A percentile compares a stretch with the other conserved stretches of the same genome.
These are phyloP conservation scores for Hydrozoanthus tunicans DNA, from an alignment of 64 coral and sea anemone species.

Conservation along the genomic window DNA sequence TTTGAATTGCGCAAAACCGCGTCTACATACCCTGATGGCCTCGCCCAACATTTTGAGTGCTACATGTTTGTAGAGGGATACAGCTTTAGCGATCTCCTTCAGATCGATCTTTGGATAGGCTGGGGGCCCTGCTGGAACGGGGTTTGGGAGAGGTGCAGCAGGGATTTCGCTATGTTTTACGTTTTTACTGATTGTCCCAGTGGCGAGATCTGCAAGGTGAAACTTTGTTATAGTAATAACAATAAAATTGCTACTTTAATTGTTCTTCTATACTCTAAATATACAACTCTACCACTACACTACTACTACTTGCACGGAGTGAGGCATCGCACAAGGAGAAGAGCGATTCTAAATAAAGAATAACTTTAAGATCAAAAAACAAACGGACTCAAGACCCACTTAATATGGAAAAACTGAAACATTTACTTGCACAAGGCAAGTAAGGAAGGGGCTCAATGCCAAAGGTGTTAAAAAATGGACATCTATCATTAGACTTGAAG, in stretches of 20 bases:
- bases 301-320: too few species aligned
- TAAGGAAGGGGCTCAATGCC: too few species aligned
- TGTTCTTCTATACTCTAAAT: background rate
- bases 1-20: background rate
- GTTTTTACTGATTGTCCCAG: conserved; percentile 58
- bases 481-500: too few species aligned
- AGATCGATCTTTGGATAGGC: conserved; percentile 95
- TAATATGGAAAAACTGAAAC: too few species aligned
- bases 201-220: conserved; percentile 24
- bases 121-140: conserved; percentile 34
- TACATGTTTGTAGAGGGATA: conserved; percentile 77
- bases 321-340: too few species aligned
- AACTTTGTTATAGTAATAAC: background rate
- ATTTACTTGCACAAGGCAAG: too few species aligned
- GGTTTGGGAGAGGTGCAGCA: conserved; percentile 37
- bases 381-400: too few species aligned
- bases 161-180: conserved; percentile 90
- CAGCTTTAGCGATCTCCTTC: conserved; percentile 91
- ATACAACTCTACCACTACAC: background rate
- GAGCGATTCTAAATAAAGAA: too few species aligned
- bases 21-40: conserved; percentile 34
- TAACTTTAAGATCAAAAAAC: too few species aligned
- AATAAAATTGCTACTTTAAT: too few species aligned
- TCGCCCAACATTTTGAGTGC: conserved; percentile 83
- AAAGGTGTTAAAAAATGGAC: too few species aligned